Evolutionary conservation across 2,113 vertebrate species (phyloP).

Genomic region (Tretioscincus oriximinensis): DNA sequence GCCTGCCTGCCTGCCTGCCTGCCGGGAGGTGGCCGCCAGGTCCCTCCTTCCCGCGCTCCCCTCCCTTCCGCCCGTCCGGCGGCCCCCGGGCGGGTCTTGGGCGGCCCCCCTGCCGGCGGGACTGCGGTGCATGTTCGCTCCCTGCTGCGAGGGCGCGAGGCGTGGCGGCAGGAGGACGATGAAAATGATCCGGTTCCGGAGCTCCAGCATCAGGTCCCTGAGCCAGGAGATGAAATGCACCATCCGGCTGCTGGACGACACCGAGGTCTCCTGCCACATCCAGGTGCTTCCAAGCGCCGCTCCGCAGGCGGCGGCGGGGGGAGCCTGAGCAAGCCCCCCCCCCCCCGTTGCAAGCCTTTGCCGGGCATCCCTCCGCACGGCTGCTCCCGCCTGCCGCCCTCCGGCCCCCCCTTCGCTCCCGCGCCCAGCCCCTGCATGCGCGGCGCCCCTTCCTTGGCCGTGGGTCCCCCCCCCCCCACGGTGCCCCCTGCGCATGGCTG

Average conservation of each 20-base stretch:
- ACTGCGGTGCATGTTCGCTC: slow-evolving; percentile 71
- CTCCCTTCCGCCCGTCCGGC: neutral
- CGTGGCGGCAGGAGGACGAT: slow-evolving; percentile 72
- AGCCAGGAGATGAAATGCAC: slow-evolving; percentile 90
- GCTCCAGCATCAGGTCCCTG: slow-evolving; percentile 89
- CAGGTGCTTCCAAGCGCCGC: slow-evolving; percentile 75
- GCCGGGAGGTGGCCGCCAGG: no score
- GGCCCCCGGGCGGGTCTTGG: slow-evolving; percentile 35
- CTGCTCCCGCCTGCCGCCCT: no score
- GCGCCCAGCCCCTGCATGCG: neutral
- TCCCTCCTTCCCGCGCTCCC: neutral
- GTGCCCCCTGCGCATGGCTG: neutral
- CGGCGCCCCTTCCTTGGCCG: neutral
- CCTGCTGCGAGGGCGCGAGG: slow-evolving; percentile 68
- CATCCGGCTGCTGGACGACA: slow-evolving; percentile 90
- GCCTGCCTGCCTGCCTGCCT: no score
- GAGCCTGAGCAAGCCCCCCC: neutral
- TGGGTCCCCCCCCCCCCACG: neutral
- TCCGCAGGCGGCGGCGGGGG: neutral
- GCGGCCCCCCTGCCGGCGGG: slow-evolving; percentile 4
- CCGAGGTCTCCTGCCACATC: slow-evolving; percentile 90
- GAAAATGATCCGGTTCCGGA: slow-evolving; percentile 96
- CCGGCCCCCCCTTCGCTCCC: neutral
- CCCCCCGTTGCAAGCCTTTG: neutral
- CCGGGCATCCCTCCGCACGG: neutral